phyloP scores from a whole-genome alignment of 2,797 vertebrate genomes.

The Paramormyrops hopkinsi region DNA sequence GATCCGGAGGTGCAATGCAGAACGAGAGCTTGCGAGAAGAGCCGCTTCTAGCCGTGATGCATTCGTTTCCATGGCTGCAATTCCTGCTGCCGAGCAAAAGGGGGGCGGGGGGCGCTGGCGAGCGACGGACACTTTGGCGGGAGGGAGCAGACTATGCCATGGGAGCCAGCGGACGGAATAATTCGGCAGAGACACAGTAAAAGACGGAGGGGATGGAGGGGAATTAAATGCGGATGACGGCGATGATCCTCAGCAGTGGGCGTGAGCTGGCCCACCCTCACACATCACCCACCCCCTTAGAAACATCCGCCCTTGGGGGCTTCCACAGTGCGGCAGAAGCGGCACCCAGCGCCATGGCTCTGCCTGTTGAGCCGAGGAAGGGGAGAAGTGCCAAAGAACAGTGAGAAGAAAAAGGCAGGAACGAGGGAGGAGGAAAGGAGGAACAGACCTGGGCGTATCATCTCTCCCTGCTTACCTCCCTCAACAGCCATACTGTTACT shows the following conservation, averaged over 20 bases:
- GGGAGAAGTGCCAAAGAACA: neutral
- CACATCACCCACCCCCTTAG: neutral
- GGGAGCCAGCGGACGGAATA: conserved; percentile 26
- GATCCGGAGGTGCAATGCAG: neutral
- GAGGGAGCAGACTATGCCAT: neutral
- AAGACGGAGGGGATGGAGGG: conserved; percentile 21
- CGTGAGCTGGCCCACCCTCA: neutral
- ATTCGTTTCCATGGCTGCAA: conserved; percentile 18
- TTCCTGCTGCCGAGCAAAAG: conserved; percentile 24
- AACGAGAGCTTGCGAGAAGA: neutral
- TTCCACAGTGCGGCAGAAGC: neutral
- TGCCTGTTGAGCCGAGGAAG: neutral
- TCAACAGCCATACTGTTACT: neutral
- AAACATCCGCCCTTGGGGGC: neutral
- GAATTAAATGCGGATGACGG: conserved; percentile 31
- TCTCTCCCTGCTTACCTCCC: neutral
- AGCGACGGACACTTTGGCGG: conserved; percentile 11
- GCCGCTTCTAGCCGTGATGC: neutral
- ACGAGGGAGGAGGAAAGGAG: neutral
- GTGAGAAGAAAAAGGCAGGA: neutral
- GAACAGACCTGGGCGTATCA: neutral
- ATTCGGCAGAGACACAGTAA: conserved; percentile 32
- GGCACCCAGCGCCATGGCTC: neutral
- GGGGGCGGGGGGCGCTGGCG: conserved; percentile 4
- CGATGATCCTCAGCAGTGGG: conserved; percentile 13